Evolutionary conservation across 2,888 invertebrate genomes (phyloP), one percentile per base, ranked within the genome.

Genomic region (Acronicta psi): DNA sequence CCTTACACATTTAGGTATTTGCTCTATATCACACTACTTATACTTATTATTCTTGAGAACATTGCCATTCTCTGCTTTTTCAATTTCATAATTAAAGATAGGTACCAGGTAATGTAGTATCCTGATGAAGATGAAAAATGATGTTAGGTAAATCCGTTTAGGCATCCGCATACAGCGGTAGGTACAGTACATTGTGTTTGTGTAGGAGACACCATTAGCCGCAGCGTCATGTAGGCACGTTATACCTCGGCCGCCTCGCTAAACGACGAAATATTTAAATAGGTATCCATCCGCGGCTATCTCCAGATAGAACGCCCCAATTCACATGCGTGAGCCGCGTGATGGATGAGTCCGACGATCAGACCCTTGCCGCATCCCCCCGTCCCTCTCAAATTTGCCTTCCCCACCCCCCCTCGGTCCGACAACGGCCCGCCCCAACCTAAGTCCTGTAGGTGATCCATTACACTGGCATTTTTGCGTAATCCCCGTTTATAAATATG

Each of bases 401-500:
- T 83, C 87, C 81, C 80, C 79, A 75, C 85, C 82, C 83, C 83
- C 87, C 82, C 73, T 68, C 78, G 79, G 85, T 83, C 83, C 85
- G 79, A 82, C 82, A 81, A 75, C 77, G 68, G 80, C 75, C 77
- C 81, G 79, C 81, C 84, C 82, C 86, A 83, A 85, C 88, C 90
- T 89, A 89, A 92, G 91, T 88, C 91, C 92, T 89, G 81, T 92
- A 91, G 93, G 93, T 93, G 93, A 94, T 93, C 93, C 93, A 94
- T 94, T 94, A 93, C 91, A 84, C 89, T 86, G 91, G 89, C 91
- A 91, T 94, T 93, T 94, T 94, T 94, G 92, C 93, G 92, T 93
- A 94, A 94, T 92, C 93, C 92, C 85, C 93, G 93, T 92, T 92
- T 93, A 94, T 93, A 94, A 94, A 94, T 93, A 94, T 94, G 93